Evolutionary conservation across 2,113 vertebrate genomes (phyloP), one percentile per base, ranked within the genome.

Genomic region (Sebastes fasciatus): DNA sequence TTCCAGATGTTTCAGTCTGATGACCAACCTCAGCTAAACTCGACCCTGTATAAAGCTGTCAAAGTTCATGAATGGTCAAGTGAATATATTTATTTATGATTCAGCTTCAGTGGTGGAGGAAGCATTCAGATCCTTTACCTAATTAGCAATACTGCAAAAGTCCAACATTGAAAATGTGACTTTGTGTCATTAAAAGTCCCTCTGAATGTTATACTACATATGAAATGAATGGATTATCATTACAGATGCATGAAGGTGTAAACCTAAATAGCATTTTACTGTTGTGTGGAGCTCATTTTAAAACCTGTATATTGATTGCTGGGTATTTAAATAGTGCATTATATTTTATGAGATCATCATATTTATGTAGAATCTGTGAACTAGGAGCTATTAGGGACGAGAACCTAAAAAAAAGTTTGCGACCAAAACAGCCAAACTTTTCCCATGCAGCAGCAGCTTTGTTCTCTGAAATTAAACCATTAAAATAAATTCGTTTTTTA

Each of bases 381-480:
- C 13, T 46, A 48, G 6, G 45, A 66, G 48, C 46, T 68, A 21
- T 16, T 12, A 49, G 48, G 2, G 26, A 26, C 26, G 26, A 26
- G 26, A 26, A 26, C 26, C 26, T 26, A 26, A 26, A 26, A 26
- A 23, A 23, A 23, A 23, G 23, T 23, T 23, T 23, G 23, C 23
- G 23, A 23, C 23, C 23, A 23, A 23, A 23, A 23, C 92, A 94
- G 72, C 10, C 67, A 23, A 72, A 75, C 48, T 64, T 34, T 74
- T 68, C 45, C 62, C 45, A 23, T 23, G 23, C 23, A 23, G 23
- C 23, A 23, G 23, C 23, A 23, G 23, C 23, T 6, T 51, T 54
- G 9, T 69, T 40, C 40, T 54, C 26, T 54, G 26, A 52, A 54
- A 54, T 40, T 6, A 55, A 52, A 65, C n/a, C 12, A 45, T 66